Percentiles rank a stretch among this genome's conserved stretches.
These are phyloP conservation scores for Eleutherodactylus coqui DNA, from an alignment of 2,797 vertebrate genomes.

Conservation along the genomic window DNA sequence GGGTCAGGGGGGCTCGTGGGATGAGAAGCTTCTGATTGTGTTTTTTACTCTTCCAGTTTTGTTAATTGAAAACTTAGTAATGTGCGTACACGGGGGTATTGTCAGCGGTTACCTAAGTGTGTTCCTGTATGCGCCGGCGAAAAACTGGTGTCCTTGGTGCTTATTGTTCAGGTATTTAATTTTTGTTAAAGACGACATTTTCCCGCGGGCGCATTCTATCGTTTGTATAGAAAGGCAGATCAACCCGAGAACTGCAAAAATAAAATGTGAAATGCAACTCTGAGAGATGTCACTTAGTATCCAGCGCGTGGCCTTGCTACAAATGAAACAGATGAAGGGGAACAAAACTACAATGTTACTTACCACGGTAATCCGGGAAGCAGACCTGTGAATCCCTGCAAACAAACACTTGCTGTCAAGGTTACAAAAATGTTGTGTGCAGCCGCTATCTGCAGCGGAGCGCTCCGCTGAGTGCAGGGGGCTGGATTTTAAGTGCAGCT, in stretches of 20 bases:
- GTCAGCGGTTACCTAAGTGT: not conserved
- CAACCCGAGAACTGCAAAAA: conserved; percentile 20
- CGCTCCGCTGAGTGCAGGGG: not conserved
- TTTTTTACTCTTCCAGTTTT: not conserved
- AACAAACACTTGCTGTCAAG: conserved; percentile 27
- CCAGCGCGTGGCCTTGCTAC: not conserved
- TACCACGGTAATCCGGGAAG: not conserved
- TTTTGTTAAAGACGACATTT: not conserved
- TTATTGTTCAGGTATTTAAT: conserved; percentile 6
- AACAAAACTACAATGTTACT: not conserved
- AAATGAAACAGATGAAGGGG: not conserved
- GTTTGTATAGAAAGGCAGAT: not conserved
- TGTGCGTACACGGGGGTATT: not conserved
- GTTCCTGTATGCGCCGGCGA: not conserved
- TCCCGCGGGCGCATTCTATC: not conserved
- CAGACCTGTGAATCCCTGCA: not conserved
- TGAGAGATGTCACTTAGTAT: not conserved
- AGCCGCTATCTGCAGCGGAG: not conserved
- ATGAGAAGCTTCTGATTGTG: not conserved
- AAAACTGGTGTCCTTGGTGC: conserved; percentile 33
- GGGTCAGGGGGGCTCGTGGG: too few species aligned
- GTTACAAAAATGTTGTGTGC: conserved; percentile 16
- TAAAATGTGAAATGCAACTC: not conserved
- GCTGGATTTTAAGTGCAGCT: not conserved
- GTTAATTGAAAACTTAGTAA: not conserved